Evolutionary conservation across 2,888 invertebrate species (phyloP), one percentile per base, ranked within the genome.

Genomic region (Hypolimnas misippus): DNA sequence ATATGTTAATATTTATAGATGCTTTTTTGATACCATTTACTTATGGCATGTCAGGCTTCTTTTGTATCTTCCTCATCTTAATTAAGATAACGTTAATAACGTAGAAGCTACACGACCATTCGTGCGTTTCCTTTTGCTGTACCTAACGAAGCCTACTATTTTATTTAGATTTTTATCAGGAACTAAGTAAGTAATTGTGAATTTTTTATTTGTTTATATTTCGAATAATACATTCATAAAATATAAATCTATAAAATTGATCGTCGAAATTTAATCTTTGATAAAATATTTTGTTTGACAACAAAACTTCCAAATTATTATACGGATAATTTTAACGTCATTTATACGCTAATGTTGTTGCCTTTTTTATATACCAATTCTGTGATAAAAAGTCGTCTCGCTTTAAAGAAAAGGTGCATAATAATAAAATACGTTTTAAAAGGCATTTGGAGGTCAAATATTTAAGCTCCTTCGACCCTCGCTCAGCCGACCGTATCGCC

Each of bases 401-500:
- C 8, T n/a, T 42, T 29, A 29, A 46, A 49, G 49, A 21, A 58
- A 58, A 44, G 33, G 52, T 58, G 58, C 14, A 33, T 42, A 17
- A 51, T 51, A 51, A 59, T 46, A 46, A 46, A 46, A 12, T 46
- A n/a, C 25, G 25, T 49, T 29, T 53, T 51, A 31, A 54, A 63
- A 63, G 63, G 61, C 53, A 42, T 56, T 64, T 54, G 57, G 61
- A 67, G 66, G 66, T 64, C 61, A 50, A 29, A 42, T 35, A 42
- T 44, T 55, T 51, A 14, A 58, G 61, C 66, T 66, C 44, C 57
- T 40, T 21, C 65, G 67, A 66, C 65, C 66, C 63, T 58, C 63
- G 62, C 29, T 57, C 67, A 68, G 25, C 71, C 68, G 33, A 68
- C 63, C 73, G 70, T 69, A 63, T 61, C 64, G 66, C 67, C 70